Percentiles rank a stretch among this genome's conserved stretches.
Evolutionary conservation across 2,113 vertebrate genomes (phyloP).

Genomic region (Clarias magur): DNA sequence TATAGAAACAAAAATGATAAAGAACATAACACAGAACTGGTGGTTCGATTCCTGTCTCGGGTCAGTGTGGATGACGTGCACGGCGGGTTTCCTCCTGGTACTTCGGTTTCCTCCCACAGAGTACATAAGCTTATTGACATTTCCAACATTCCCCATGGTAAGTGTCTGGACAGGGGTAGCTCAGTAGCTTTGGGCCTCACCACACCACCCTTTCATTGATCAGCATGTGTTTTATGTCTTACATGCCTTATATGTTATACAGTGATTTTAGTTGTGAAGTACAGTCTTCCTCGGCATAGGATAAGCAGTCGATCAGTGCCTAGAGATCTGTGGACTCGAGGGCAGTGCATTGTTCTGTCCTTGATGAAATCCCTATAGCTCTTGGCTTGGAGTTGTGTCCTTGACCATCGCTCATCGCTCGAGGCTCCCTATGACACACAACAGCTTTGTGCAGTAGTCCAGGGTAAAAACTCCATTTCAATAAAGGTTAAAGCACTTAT

Average conservation of each 20-base stretch:
- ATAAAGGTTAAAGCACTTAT: conserved; percentile 16
- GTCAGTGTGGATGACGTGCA: too few relatives aligned
- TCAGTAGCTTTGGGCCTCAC: not conserved
- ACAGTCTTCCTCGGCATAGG: not conserved
- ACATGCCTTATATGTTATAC: not conserved
- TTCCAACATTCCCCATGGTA: too few relatives aligned
- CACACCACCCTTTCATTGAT: not conserved
- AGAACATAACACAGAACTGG: not conserved
- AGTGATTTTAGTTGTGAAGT: not conserved
- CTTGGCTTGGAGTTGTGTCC: not conserved
- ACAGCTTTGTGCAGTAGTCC: not conserved
- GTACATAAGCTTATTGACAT: not conserved
- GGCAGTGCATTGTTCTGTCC: not conserved
- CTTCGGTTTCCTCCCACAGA: too few relatives aligned
- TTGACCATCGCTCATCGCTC: not conserved
- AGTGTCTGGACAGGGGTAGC: too few relatives aligned
- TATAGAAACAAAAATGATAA: not conserved
- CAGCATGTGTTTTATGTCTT: not conserved
- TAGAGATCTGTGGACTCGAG: not conserved
- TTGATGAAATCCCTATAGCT: not conserved
- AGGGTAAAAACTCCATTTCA: conserved; percentile 5
- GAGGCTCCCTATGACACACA: not conserved
- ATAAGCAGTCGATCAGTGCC: not conserved
- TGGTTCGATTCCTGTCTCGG: not conserved
- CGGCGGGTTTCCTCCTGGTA: too few relatives aligned